These are phyloP conservation scores for Siniperca chuatsi DNA, from an alignment of 2,113 vertebrate species.

Conservation along the genomic window DNA sequence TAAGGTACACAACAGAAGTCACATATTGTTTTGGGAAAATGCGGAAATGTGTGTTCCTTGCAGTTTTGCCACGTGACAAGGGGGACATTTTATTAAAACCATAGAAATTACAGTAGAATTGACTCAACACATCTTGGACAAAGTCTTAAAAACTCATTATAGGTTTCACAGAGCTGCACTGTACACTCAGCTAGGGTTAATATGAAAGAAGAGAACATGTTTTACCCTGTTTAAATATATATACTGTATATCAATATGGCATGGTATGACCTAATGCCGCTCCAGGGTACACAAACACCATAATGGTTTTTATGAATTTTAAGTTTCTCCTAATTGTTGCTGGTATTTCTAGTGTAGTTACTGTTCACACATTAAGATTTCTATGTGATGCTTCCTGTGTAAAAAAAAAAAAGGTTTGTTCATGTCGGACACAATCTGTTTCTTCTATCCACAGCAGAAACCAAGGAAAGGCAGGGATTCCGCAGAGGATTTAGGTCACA, in stretches of 20 bases:
- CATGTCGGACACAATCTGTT: slow-evolving; percentile 63
- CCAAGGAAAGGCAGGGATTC: slow-evolving; percentile 92
- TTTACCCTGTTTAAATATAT: background rate
- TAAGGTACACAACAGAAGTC: background rate
- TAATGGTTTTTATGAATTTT: background rate
- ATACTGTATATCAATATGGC: background rate
- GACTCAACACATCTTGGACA: background rate
- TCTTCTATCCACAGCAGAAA: slow-evolving; percentile 85
- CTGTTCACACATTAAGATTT: background rate
- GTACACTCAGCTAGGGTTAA: background rate
- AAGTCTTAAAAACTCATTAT: no score
- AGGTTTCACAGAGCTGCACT: no score
- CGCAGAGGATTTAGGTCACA: slow-evolving; percentile 91
- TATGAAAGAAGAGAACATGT: background rate
- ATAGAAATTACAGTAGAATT: no score
- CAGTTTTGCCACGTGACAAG: background rate
- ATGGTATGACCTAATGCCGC: background rate
- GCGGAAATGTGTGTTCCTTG: background rate
- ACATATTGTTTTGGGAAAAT: background rate
- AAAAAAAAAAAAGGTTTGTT: background rate
- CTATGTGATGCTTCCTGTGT: background rate
- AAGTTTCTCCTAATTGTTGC: background rate
- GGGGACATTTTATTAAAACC: no score
- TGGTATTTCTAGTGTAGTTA: background rate
- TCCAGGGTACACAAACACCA: background rate